Evolutionary conservation across 2,888 invertebrate species (phyloP).

Genomic region (Lepidocyrtinus sp.): DNA sequence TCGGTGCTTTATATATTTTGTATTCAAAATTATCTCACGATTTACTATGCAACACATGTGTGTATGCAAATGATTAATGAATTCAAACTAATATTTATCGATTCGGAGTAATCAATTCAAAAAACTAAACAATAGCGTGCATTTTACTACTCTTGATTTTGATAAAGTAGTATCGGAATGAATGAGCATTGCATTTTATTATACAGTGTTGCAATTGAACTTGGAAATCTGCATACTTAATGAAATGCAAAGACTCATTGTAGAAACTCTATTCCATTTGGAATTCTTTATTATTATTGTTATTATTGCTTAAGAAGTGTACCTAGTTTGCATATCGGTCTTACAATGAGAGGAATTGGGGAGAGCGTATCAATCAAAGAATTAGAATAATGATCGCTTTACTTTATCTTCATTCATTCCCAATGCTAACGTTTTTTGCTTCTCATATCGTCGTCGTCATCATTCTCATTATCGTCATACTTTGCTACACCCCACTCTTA

Average conservation of each 20-base stretch:
- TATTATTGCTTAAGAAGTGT: constrained; percentile 4
- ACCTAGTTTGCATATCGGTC: neutral
- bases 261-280: neutral
- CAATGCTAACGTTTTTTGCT: neutral
- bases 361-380: constrained; percentile 57
- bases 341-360: neutral
- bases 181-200: neutral
- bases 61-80: too few species aligned
- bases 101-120: neutral
- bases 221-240: constrained; percentile 45
- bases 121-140: neutral
- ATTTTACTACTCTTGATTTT: too few species aligned
- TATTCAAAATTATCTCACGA: too few species aligned
- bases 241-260: constrained; percentile 44
- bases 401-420: constrained; percentile 3
- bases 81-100: neutral
- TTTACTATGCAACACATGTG: too few species aligned
- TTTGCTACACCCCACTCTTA: neutral
- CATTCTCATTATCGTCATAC: constrained; percentile 22
- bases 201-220: constrained; percentile 36
- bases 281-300: too few species aligned
- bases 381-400: constrained; percentile 52
- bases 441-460: constrained; percentile 18
- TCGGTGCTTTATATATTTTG: too few species aligned
- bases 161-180: neutral